Evolutionary conservation across 1,140 invertebrate species (phyloP).

Genomic region (Drosophila lowei): DNA sequence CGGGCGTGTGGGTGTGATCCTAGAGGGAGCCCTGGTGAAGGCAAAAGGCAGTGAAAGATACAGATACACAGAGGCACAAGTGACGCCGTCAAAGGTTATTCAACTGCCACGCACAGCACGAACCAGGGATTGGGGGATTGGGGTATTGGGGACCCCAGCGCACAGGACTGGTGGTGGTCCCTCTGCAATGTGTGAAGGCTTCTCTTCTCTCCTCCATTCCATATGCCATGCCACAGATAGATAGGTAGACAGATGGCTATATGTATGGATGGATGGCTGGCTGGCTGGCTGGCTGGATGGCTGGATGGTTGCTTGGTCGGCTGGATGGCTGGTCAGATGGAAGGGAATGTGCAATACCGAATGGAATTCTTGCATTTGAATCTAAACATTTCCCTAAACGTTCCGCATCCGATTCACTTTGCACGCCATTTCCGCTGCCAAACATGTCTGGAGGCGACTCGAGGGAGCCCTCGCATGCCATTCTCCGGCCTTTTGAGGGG

Average conservation of each 20-base stretch:
- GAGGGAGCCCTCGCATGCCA: constrained; percentile 9
- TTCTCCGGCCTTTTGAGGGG: too few species aligned
- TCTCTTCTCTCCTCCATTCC: constrained; percentile 18
- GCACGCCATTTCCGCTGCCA: constrained; percentile 73
- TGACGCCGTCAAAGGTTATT: constrained; percentile 68
- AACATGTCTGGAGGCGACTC: constrained; percentile 50
- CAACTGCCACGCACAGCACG: constrained; percentile 60
- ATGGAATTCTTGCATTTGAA: constrained; percentile 76
- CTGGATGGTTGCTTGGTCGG: background rate
- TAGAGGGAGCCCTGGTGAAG: constrained; percentile 11
- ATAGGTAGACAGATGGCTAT: constrained; percentile 44
- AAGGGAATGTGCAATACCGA: constrained; percentile 29
- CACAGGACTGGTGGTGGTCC: background rate
- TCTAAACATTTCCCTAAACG: constrained; percentile 73
- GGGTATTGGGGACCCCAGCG: background rate
- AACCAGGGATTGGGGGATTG: constrained; percentile 23
- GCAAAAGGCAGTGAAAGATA: constrained; percentile 22
- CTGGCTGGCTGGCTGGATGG: background rate
- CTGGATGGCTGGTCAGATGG: background rate
- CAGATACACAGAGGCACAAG: constrained; percentile 48
- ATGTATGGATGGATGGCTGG: constrained; percentile 3
- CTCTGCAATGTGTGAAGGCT: constrained; percentile 30
- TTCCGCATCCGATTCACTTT: constrained; percentile 75
- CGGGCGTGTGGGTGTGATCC: constrained; percentile 36
- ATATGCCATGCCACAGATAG: constrained; percentile 39